A percentile compares a stretch with the other conserved stretches of the same genome.
Evolutionary conservation across 2,888 invertebrate species (phyloP).

Genomic region (Hyposoter dolosus): DNA sequence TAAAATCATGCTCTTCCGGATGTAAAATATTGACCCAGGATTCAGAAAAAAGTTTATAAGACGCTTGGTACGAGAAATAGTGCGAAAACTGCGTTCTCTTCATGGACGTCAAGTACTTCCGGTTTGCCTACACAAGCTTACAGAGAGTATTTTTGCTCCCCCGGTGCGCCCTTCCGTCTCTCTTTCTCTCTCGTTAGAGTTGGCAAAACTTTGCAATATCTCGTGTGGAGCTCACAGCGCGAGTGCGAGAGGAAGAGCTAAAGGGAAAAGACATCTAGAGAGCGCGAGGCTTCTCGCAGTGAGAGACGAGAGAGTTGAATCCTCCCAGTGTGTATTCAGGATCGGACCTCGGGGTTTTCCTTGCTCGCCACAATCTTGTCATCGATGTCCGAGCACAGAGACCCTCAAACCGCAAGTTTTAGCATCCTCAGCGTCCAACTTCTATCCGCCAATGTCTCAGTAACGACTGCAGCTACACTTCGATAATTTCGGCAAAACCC

Average conservation of each 20-base stretch:
- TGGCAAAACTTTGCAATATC: slow-evolving; percentile 62
- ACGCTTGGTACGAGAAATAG: slow-evolving; percentile 24
- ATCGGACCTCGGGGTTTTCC: slow-evolving; percentile 40
- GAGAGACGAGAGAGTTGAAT: slow-evolving; percentile 11
- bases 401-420: slow-evolving; percentile 61
- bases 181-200: slow-evolving; percentile 63
- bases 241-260: slow-evolving; percentile 1
- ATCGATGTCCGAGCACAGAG: slow-evolving; percentile 63
- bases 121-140: slow-evolving; percentile 67
- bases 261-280: neutral
- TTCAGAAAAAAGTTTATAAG: neutral
- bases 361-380: slow-evolving; percentile 51
- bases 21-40: neutral
- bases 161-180: slow-evolving; percentile 63
- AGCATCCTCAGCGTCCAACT: slow-evolving; percentile 44
- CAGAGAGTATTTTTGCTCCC: slow-evolving; percentile 64
- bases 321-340: slow-evolving; percentile 26
- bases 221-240: slow-evolving; percentile 30
- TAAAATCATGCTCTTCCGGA: neutral
- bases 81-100: slow-evolving; percentile 54
- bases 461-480: slow-evolving; percentile 1
- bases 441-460: slow-evolving; percentile 14
- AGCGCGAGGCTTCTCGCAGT: neutral
- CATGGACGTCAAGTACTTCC: slow-evolving; percentile 68
- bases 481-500: slow-evolving; percentile 21